Conservation (phyloP, 2,797 vertebrate species). For the Sarcophilus harrisii region DNA sequence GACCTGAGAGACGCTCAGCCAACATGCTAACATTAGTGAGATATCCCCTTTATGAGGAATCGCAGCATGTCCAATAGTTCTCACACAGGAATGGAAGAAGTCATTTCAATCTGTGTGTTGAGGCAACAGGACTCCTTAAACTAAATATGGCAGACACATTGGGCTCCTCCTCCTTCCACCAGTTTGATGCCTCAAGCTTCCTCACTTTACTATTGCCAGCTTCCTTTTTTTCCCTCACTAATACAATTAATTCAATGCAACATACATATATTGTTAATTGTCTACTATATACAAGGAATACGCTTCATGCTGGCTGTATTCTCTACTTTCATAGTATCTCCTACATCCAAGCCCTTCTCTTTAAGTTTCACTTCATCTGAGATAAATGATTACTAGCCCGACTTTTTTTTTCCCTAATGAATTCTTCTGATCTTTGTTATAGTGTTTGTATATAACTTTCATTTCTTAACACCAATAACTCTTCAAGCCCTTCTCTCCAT, state of each 20-base stretch:
- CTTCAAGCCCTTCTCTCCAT: neutral
- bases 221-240: neutral
- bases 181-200: neutral
- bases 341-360: too few relatives aligned
- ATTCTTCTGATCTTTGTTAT: too few relatives aligned
- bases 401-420: too few relatives aligned
- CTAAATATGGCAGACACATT: neutral
- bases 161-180: neutral
- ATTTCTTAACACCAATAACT: too few relatives aligned
- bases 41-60: neutral
- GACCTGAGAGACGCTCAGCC: neutral
- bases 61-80: neutral
- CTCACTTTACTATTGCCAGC: neutral
- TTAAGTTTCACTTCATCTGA: too few relatives aligned
- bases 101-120: neutral
- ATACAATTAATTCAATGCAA: neutral
- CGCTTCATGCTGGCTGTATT: neutral
- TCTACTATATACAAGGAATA: neutral
- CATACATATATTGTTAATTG: neutral
- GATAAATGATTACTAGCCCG: too few relatives aligned
- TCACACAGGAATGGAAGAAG: neutral
- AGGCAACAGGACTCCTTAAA: neutral
- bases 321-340: too few relatives aligned
- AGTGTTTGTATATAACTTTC: too few relatives aligned
- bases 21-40: neutral